Evolutionary conservation across 2,113 vertebrate species (phyloP).

Genomic region (Urocynchramus pylzowi): DNA sequence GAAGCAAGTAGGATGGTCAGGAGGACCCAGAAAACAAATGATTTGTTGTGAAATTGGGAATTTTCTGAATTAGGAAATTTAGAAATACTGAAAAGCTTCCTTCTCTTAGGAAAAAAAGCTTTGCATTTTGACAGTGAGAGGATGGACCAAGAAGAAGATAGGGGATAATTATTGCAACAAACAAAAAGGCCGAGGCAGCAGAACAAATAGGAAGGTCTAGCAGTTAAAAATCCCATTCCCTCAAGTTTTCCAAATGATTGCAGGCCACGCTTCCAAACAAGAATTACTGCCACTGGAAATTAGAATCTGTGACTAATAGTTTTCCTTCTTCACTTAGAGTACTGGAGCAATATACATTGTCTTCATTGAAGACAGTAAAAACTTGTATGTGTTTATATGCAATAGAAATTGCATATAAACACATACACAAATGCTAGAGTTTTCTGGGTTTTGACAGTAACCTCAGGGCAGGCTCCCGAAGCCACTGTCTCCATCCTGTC

Average conservation of each 20-base stretch:
- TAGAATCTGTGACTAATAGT: neutral
- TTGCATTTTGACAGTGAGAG: neutral
- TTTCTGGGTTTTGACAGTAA: neutral
- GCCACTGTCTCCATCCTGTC: neutral
- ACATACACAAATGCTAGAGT: neutral
- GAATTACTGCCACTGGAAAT: neutral
- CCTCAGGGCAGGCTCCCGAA: neutral
- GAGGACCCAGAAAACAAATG: neutral
- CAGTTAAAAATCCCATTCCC: neutral
- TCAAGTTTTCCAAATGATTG: neutral
- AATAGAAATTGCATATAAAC: too few species aligned
- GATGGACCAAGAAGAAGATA: neutral
- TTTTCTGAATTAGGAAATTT: neutral
- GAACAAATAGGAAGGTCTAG: neutral
- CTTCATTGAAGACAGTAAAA: neutral
- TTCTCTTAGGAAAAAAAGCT: neutral
- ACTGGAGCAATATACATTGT: neutral
- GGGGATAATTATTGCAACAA: neutral
- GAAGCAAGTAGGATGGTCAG: neutral
- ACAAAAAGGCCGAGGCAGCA: neutral
- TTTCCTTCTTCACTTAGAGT: neutral
- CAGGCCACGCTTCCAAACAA: neutral
- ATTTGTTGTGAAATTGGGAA: neutral
- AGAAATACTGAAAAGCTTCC: neutral
- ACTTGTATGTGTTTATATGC: neutral